Percentiles rank a stretch among this genome's conserved stretches.
Evolutionary conservation across 2,797 vertebrate species (phyloP).

Genomic region (Sebastes trivittatus): DNA sequence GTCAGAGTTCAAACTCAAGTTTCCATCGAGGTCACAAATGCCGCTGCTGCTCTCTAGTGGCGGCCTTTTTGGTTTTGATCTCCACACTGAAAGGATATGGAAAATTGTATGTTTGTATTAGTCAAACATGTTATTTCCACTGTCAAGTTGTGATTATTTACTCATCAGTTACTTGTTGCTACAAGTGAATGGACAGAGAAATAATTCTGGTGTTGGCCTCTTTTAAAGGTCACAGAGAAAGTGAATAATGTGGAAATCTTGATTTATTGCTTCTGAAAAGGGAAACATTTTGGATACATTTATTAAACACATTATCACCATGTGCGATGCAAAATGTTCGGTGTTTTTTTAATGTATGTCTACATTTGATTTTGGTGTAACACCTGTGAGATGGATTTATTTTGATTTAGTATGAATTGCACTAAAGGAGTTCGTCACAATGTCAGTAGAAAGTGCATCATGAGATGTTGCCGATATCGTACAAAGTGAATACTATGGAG

Average conservation of each 20-base stretch:
- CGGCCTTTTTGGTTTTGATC: not conserved
- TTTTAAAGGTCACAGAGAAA: not conserved
- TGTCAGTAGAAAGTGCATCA: not conserved
- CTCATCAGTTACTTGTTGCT: not conserved
- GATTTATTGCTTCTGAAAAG: not conserved
- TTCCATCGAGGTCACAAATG: not conserved
- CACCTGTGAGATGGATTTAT: not conserved
- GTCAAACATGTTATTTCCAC: not conserved
- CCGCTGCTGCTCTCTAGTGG: conserved; percentile 61
- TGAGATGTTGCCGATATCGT: not conserved
- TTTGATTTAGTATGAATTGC: not conserved
- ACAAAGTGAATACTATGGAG: too few relatives aligned
- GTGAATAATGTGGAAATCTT: not conserved
- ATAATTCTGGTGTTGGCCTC: not conserved
- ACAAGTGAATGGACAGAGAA: not conserved
- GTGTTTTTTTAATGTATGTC: not conserved
- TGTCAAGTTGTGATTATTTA: not conserved
- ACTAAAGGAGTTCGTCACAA: not conserved
- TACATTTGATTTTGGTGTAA: not conserved
- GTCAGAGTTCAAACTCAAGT: not conserved
- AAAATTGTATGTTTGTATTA: too few relatives aligned
- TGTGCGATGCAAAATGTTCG: not conserved
- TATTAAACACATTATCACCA: not conserved
- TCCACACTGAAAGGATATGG: too few relatives aligned
- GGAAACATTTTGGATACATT: not conserved